phyloP scores from a whole-genome alignment of 2,113 vertebrate species.

The Urocolius indicus region DNA sequence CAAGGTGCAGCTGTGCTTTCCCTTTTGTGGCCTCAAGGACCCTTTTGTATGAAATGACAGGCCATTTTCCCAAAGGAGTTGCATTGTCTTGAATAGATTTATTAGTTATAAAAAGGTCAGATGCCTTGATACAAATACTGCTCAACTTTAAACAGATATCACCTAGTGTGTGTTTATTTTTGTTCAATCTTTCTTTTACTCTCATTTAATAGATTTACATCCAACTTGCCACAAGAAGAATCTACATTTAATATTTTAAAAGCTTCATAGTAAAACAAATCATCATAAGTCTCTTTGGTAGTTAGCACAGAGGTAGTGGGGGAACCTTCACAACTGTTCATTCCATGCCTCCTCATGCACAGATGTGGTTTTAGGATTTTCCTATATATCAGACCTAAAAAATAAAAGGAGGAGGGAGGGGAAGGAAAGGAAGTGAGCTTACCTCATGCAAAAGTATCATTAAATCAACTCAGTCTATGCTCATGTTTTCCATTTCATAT shows the following conservation, averaged over 20 bases:
- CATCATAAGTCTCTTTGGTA: not conserved
- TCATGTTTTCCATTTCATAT: not conserved
- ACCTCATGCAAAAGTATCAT: not conserved
- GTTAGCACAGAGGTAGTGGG: not conserved
- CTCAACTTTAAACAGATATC: not conserved
- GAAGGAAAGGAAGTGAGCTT: not conserved
- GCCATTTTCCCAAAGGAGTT: not conserved
- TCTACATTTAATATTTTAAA: not conserved
- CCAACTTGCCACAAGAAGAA: not conserved
- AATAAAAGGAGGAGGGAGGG: accelerated
- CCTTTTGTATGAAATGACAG: not conserved
- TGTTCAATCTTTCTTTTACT: not conserved
- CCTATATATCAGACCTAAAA: not conserved
- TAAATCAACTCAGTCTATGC: not conserved
- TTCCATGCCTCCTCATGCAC: not conserved
- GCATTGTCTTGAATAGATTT: not conserved
- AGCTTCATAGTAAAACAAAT: not conserved
- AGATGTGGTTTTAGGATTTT: not conserved
- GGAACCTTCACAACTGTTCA: not conserved
- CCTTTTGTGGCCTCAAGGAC: not conserved
- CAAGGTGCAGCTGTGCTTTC: not conserved
- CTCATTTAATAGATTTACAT: not conserved
- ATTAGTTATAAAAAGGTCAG: not conserved
- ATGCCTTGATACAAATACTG: not conserved
- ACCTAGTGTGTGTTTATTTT: not conserved